Base-by-base conservation (phyloP, 2,797 vertebrate species). In the Mycteria americana region DNA sequence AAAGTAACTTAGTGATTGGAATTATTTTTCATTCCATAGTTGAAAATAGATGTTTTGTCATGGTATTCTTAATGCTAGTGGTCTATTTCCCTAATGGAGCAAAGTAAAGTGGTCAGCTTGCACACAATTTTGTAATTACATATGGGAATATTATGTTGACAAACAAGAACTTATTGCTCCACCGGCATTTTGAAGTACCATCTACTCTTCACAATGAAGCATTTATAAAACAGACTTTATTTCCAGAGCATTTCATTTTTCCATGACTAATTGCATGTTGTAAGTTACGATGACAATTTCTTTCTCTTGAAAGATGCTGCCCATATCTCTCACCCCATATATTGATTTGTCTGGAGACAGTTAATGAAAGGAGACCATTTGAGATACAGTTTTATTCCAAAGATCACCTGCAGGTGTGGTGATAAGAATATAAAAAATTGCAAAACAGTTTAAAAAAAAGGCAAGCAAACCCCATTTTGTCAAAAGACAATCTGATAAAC, bases 91-190 rank as follows among this genome's bases (percentile, higher is more conserved):
- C 76, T 94, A 93, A 95, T 72, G 84, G 77, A 93, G 28, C 43
- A 59, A 92, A 92, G 59, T 62, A 31, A 93, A 95, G 93, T 65
- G 85, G 92, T 96, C 82, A 48, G 82, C 81, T 69, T 92, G 84
- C 53, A 41, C 28, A 65, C 68, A 51, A 18, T 95, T 89, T 91
- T 81, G 64, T 95, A 92, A 95, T 95, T 96, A 90, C 85, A 54
- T 83, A 77, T 80, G 95, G 89, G 85, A 97, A 85, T 90, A 88
- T 65, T 83, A 88, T 79, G 77, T 91, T 96, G 95, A 96, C 96
- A 89, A 94, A 95, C 54, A 79, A 86, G 82, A 95, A 86, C 48
- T 74, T 95, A 93, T 76, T 95, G 50, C 82, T 90, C 41, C 46
- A 57, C 84, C n/a, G 90, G 63, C 57, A 62, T 81, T 96, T 95